A percentile compares a stretch with the other conserved stretches of the same genome.
These are phyloP conservation scores for Limnothrissa miodon DNA, from an alignment of 2,113 vertebrate species.

Conservation along the genomic window DNA sequence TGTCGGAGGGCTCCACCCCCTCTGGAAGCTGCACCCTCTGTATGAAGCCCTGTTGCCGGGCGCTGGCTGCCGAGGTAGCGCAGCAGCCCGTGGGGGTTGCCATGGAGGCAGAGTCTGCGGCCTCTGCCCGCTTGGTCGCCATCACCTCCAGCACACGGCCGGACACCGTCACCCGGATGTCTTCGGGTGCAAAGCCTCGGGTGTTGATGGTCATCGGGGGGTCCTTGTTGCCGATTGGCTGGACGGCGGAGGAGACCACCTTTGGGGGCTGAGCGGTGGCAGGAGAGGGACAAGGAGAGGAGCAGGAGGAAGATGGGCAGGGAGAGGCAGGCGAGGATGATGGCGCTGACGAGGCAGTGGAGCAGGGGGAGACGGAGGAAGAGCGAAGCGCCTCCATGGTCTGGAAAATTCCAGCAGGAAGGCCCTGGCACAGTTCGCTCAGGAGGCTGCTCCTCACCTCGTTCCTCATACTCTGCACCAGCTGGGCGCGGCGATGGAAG, in stretches of 20 bases:
- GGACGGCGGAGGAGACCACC: not conserved
- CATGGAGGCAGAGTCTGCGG: conserved; percentile 54
- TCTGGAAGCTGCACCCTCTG: conserved; percentile 62
- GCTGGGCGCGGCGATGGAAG: conserved; percentile 52
- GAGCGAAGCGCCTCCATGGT: conserved; percentile 44
- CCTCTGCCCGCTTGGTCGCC: conserved; percentile 58
- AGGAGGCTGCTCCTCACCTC: conserved; percentile 52
- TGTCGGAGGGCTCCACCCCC: conserved; percentile 63
- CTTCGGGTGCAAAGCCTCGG: conserved; percentile 64
- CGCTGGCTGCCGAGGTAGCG: conserved; percentile 45
- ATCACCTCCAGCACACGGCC: conserved; percentile 64
- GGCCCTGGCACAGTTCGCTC: conserved; percentile 41
- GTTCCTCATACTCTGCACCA: conserved; percentile 59
- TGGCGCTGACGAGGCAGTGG: not conserved
- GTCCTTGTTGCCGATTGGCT: conserved; percentile 39
- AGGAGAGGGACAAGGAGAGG: not conserved
- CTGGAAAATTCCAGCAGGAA: conserved; percentile 44
- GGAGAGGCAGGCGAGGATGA: not conserved
- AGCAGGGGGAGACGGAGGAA: conserved; percentile 18
- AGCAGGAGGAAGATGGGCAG: not conserved
- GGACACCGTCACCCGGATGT: conserved; percentile 70
- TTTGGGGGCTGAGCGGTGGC: not conserved
- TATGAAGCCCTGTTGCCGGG: conserved; percentile 52
- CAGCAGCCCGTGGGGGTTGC: conserved; percentile 2
- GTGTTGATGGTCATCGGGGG: conserved; percentile 66